These are phyloP conservation scores for Hydropotes inermis DNA, from an alignment of 2,113 vertebrate genomes.

Conservation along the genomic window DNA sequence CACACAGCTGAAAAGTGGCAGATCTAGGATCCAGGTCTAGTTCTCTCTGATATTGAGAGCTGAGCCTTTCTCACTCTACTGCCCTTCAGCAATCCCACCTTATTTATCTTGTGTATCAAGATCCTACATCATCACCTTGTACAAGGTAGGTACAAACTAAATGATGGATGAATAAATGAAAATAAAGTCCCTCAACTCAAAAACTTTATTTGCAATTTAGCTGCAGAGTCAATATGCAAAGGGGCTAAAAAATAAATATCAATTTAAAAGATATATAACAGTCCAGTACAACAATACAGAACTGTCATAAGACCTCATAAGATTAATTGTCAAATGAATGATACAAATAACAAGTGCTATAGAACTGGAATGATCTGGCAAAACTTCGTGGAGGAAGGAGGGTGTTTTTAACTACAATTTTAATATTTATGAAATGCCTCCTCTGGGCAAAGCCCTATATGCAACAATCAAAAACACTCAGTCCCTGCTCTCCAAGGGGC, in stretches of 20 bases:
- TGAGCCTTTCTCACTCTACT: background rate
- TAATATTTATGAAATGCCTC: slow-evolving; percentile 44
- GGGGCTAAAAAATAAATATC: slow-evolving; percentile 61
- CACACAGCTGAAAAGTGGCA: background rate
- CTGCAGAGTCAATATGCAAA: slow-evolving; percentile 54
- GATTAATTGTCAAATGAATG: slow-evolving; percentile 68
- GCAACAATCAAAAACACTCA: background rate
- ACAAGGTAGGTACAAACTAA: slow-evolving; percentile 4
- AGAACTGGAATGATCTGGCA: background rate
- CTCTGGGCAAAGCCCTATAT: background rate
- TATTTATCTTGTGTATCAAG: background rate
- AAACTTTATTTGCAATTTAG: slow-evolving; percentile 63
- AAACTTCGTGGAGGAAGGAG: background rate
- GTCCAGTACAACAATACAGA: slow-evolving; percentile 46
- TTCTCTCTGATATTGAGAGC: background rate
- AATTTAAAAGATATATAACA: slow-evolving; percentile 66
- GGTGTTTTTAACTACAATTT: background rate
- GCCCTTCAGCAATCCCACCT: background rate
- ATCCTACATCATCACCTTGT: background rate
- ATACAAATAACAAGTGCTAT: slow-evolving; percentile 51
- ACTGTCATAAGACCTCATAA: slow-evolving; percentile 26
- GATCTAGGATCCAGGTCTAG: background rate
- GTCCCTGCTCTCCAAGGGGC: background rate
- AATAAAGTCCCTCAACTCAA: slow-evolving; percentile 52
- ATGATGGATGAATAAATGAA: slow-evolving; percentile 62